These are phyloP conservation scores for Xiphophorus birchmanni DNA, from an alignment of 2,797 vertebrate genomes.

Conservation along the genomic window DNA sequence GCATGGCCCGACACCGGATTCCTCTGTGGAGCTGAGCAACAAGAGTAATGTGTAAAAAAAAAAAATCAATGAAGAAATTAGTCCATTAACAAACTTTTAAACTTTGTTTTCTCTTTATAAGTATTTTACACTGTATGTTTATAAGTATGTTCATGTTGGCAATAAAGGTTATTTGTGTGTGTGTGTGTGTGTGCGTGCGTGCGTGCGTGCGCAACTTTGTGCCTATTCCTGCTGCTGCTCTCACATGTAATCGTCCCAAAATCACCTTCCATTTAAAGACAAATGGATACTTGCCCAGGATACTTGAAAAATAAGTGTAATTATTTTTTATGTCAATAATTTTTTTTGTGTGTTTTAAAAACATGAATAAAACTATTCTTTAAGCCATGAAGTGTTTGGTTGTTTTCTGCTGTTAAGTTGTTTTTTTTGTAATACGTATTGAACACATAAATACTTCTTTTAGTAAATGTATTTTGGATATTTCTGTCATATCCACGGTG, in stretches of 20 bases:
- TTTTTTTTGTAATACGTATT: background rate
- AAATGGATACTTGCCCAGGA: background rate
- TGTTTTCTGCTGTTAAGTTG: background rate
- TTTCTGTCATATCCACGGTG: background rate
- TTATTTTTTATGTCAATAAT: slow-evolving; percentile 16
- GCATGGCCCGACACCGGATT: slow-evolving; percentile 12
- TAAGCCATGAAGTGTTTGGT: background rate
- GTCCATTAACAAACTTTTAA: background rate
- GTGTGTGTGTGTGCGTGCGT: too few relatives aligned
- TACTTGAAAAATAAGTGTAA: slow-evolving; percentile 25
- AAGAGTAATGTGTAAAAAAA: background rate
- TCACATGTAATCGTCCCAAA: background rate
- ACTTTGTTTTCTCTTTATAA: background rate
- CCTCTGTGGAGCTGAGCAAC: slow-evolving; percentile 34
- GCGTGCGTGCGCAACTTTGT: too few relatives aligned
- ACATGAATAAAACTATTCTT: slow-evolving; percentile 10
- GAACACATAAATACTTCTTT: background rate
- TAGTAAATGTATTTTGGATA: background rate
- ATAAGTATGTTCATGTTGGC: background rate
- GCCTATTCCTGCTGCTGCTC: background rate
- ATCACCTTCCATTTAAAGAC: slow-evolving; percentile 6
- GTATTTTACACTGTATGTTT: background rate
- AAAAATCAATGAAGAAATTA: background rate
- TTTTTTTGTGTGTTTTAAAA: slow-evolving; percentile 26
- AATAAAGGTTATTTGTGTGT: background rate